These are phyloP conservation scores for Myotis planiceps DNA, from an alignment of 2,797 vertebrate genomes.

Conservation along the genomic window DNA sequence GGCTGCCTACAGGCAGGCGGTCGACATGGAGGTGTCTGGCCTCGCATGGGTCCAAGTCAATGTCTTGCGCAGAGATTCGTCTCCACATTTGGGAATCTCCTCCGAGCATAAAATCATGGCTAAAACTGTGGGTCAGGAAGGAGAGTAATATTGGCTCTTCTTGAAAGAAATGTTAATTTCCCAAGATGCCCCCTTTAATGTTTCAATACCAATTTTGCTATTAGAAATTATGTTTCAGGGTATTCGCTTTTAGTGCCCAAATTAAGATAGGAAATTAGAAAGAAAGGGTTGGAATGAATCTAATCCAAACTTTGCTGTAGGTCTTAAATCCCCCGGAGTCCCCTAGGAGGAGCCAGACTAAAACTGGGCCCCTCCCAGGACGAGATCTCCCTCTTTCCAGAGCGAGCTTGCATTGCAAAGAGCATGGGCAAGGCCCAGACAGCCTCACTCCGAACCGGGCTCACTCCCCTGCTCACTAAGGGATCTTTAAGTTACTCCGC, in stretches of 20 bases:
- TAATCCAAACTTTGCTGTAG: background rate
- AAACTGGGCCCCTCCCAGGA: background rate
- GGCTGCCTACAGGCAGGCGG: background rate
- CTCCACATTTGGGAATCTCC: constrained; percentile 15
- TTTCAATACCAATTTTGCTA: background rate
- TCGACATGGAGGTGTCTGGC: background rate
- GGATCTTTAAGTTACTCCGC: background rate
- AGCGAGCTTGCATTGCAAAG: background rate
- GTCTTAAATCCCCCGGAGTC: background rate
- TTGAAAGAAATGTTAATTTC: constrained; percentile 2
- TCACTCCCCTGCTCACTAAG: background rate
- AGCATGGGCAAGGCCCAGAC: background rate
- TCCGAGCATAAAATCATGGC: background rate
- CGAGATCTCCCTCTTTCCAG: background rate
- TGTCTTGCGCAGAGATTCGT: background rate
- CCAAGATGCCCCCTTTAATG: background rate
- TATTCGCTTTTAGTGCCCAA: background rate
- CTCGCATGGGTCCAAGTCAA: background rate
- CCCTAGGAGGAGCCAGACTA: background rate
- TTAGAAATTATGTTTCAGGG: background rate
- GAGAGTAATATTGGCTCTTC: background rate
- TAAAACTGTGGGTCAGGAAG: background rate
- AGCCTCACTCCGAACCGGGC: background rate
- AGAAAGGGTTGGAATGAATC: background rate
- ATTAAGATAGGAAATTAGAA: background rate